A percentile compares a stretch with the other conserved stretches of the same genome.
Conservation (phyloP, 2,113 vertebrate species). For the Seriola quinqueradiata region DNA sequence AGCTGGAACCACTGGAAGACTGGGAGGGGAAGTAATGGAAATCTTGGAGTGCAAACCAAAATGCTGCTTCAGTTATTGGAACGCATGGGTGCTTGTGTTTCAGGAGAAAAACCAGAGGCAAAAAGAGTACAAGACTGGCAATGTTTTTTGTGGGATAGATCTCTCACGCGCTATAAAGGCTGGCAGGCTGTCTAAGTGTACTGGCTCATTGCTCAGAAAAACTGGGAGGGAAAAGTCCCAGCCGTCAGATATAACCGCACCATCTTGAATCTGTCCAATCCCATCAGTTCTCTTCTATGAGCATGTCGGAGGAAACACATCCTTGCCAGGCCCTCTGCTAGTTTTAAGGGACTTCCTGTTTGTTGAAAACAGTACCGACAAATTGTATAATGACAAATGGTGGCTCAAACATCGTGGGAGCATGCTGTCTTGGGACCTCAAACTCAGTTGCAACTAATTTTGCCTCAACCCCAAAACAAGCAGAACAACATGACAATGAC, state of each 20-base stretch:
- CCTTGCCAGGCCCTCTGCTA: slow-evolving; percentile 65
- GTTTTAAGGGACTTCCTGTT: slow-evolving; percentile 82
- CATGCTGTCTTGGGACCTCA: slow-evolving; percentile 73
- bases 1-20: slow-evolving; percentile 79
- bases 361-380: slow-evolving; percentile 77
- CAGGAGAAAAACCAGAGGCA: slow-evolving; percentile 74
- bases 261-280: slow-evolving; percentile 80
- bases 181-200: slow-evolving; percentile 66
- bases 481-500: slow-evolving; percentile 78
- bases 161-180: slow-evolving; percentile 61
- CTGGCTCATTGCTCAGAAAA: slow-evolving; percentile 64
- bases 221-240: slow-evolving; percentile 65
- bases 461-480: slow-evolving; percentile 75
- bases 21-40: slow-evolving; percentile 70
- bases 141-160: slow-evolving; percentile 74
- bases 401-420: slow-evolving; percentile 70
- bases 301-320: slow-evolving; percentile 63
- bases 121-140: slow-evolving; percentile 73
- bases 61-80: slow-evolving; percentile 74
- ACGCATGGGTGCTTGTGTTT: slow-evolving; percentile 65
- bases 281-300: slow-evolving; percentile 68
- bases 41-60: slow-evolving; percentile 70
- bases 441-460: slow-evolving; percentile 81
- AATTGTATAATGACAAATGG: slow-evolving; percentile 83
- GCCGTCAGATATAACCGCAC: slow-evolving; percentile 80